Base-by-base conservation (phyloP, 2,797 vertebrate genomes). In the Anabacerthia variegaticeps region DNA sequence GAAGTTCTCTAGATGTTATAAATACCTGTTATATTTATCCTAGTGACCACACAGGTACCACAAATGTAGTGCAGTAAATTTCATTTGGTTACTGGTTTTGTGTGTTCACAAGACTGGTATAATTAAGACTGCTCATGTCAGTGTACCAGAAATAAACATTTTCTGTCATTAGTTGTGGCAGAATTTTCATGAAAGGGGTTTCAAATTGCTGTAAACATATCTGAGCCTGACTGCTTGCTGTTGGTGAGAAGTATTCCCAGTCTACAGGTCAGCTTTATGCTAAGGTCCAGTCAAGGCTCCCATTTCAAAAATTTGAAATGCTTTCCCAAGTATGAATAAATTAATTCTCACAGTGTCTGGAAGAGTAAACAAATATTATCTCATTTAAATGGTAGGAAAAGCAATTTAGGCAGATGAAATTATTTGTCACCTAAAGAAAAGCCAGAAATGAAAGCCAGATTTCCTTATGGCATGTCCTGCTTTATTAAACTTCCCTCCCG, bases 331-430 rank as follows among this genome's bases (percentile, higher is more conserved):
- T 55, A 55, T 37, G 28, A 85, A 80, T 71, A 91, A 89, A 83
- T 65, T 49, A 87, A 55, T 89, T 56, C 43, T 92, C 62, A 44
- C 49, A 69, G 39, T 58, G 58, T 88, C 61, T 83, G 46, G 76
- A 85, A 96, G 93, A 81, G 51, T 73, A 82, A 91, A 82, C 74
- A 82, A 75, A 66, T 76, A 69, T 8, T 76, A 61, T 72, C 52
- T 62, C 28, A 46, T 92, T 93, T 92, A 90, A 93, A 63, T 32
- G 56, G 74, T 69, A 74, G 69, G 82, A 86, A 96, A 91, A 83
- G 41, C 79, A 82, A 62, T 91, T 72, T 78, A 68, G 46, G 72
- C 56, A 80, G 72, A 93, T 89, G 23, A 67, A 85, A 74, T 77
- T 6, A 73, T 80, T 85, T 93, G 51, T 91, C 68, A 56, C 67